These are phyloP conservation scores for Characodon lateralis DNA, from an alignment of 2,797 vertebrate species.

Conservation along the genomic window DNA sequence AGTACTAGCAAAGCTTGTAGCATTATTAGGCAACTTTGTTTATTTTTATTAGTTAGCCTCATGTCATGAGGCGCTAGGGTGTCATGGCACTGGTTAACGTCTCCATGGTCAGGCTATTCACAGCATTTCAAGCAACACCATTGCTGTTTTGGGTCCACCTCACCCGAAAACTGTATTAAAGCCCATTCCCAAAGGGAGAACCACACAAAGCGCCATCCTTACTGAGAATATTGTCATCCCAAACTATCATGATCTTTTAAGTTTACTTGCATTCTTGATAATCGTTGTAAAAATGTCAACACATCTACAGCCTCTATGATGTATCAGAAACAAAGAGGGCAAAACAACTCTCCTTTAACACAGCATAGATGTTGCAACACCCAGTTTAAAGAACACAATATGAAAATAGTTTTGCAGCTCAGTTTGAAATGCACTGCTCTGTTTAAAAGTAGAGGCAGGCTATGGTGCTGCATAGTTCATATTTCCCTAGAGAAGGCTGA, in stretches of 20 bases:
- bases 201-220: not conserved
- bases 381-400: constrained; percentile 15
- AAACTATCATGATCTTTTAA: not conserved
- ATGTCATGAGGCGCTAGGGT: not conserved
- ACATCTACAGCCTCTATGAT: not conserved
- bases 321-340: not conserved
- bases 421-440: constrained; percentile 27
- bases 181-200: too few species aligned
- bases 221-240: not conserved
- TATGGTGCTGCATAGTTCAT: constrained; percentile 49
- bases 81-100: not conserved
- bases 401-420: constrained; percentile 21
- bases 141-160: not conserved
- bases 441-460: constrained; percentile 58
- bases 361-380: not conserved
- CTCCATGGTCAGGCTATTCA: not conserved
- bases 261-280: not conserved
- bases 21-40: not conserved
- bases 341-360: not conserved
- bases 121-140: not conserved
- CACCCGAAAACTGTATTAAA: too few species aligned
- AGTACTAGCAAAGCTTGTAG: not conserved
- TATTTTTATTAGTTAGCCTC: not conserved
- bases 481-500: constrained; percentile 68
- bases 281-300: constrained; percentile 14